Percentiles rank a stretch among this genome's conserved stretches.
These are phyloP conservation scores for Asarcornis scutulata DNA, from an alignment of 2,113 vertebrate species.

Conservation along the genomic window DNA sequence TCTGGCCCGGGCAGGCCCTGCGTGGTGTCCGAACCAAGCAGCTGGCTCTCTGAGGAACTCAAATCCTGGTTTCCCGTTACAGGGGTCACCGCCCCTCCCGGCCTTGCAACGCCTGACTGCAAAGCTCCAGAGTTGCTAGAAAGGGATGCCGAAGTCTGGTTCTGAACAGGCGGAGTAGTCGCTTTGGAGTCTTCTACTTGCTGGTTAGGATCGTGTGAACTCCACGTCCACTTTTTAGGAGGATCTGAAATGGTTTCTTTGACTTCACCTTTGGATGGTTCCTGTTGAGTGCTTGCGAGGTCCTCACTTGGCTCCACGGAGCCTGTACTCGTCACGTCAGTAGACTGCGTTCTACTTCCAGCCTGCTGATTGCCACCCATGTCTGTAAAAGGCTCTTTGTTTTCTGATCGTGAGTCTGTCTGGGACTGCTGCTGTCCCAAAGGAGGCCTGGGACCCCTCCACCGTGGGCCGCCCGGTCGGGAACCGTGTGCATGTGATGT, in stretches of 20 bases:
- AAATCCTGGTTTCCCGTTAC: constrained; percentile 71
- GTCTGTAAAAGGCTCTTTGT: constrained; percentile 77
- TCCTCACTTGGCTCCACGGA: constrained; percentile 67
- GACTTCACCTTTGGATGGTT: constrained; percentile 73
- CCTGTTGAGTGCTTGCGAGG: constrained; percentile 71
- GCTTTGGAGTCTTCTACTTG: constrained; percentile 75
- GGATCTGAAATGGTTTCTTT: constrained; percentile 70
- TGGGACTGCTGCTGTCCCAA: constrained; percentile 76
- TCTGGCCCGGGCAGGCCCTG: constrained; percentile 64
- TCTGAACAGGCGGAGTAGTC: constrained; percentile 55
- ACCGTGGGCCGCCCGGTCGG: constrained; percentile 74
- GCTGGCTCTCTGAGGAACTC: constrained; percentile 59
- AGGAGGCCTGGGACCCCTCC: constrained; percentile 75
- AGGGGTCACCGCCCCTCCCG: constrained; percentile 41
- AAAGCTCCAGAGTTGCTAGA: constrained; percentile 65
- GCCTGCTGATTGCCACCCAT: constrained; percentile 65
- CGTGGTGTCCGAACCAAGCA: constrained; percentile 71
- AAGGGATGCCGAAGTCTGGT: constrained; percentile 52
- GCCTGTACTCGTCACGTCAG: constrained; percentile 62
- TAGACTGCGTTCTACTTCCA: constrained; percentile 66
- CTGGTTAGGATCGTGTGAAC: constrained; percentile 75
- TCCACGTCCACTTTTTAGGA: constrained; percentile 78
- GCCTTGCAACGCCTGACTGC: constrained; percentile 67
- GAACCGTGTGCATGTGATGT: constrained; percentile 71
- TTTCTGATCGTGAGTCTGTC: constrained; percentile 74